Conservation (phyloP, 2,113 vertebrate genomes). For the Gracilinanus agilis region DNA sequence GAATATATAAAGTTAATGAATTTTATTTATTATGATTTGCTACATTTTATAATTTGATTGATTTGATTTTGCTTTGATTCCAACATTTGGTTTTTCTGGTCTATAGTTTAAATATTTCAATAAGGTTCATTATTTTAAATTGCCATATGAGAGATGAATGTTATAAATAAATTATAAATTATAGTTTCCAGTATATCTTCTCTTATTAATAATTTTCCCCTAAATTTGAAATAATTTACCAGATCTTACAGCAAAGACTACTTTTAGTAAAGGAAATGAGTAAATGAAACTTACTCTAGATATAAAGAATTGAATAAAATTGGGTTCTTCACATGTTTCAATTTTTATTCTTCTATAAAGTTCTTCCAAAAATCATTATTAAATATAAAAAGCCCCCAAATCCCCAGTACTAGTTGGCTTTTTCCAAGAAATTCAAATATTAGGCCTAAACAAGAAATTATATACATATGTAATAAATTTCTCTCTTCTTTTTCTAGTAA, state of each 20-base stretch:
- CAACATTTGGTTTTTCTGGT: not conserved
- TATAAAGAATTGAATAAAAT: constrained; percentile 16
- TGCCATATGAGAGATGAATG: not conserved
- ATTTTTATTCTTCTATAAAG: not conserved
- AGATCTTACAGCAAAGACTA: not conserved
- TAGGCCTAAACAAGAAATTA: not conserved
- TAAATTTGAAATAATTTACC: constrained; percentile 33
- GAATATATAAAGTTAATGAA: not conserved
- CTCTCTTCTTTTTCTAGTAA: not conserved
- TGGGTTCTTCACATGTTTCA: not conserved
- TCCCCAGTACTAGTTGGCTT: not conserved
- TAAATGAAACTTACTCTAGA: not conserved
- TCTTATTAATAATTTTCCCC: constrained; percentile 9
- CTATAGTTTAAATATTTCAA: not conserved
- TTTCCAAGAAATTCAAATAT: constrained; percentile 7
- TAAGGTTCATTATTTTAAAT: constrained; percentile 13
- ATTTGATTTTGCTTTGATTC: not conserved
- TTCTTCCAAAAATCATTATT: constrained; percentile 9
- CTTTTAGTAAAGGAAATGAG: constrained; percentile 19
- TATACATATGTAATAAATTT: not conserved
- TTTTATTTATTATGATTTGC: not conserved
- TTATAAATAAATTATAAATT: constrained; percentile 3
- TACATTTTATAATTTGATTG: constrained; percentile 22
- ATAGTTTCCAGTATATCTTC: not conserved
- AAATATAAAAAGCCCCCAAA: not conserved